These are phyloP conservation scores for Dendropsophus ebraccatus DNA, from an alignment of 2,113 vertebrate species.

Conservation along the genomic window DNA sequence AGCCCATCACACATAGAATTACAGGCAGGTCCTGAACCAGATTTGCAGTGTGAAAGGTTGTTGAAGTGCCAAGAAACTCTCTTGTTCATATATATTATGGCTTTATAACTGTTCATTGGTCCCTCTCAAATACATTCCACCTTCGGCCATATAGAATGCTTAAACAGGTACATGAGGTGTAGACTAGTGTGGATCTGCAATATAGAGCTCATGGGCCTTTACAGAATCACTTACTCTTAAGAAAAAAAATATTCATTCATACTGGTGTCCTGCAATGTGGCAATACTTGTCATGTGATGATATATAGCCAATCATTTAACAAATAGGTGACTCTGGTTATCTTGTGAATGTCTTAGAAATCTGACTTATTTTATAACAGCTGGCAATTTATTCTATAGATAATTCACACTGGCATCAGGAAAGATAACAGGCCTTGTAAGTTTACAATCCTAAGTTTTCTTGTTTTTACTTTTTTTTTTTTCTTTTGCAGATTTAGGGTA, in stretches of 20 bases:
- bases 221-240: too few species aligned
- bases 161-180: too few species aligned
- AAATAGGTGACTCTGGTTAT: too few species aligned
- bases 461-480: not conserved
- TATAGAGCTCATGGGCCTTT: too few species aligned
- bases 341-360: too few species aligned
- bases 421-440: not conserved
- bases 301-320: not conserved
- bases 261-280: not conserved
- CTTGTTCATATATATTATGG: slow-evolving; percentile 42
- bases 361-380: not conserved
- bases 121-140: not conserved
- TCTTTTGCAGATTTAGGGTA: too few species aligned
- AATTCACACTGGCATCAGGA: not conserved
- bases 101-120: slow-evolving; percentile 28
- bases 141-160: not conserved
- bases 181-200: too few species aligned
- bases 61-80: slow-evolving; percentile 56
- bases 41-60: slow-evolving; percentile 55
- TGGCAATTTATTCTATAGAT: not conserved
- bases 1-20: slow-evolving; percentile 58
- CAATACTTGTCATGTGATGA: not conserved
- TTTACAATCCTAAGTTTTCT: too few species aligned
- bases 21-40: slow-evolving; percentile 58
- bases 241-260: too few species aligned